Evolutionary conservation across 2,888 invertebrate genomes (phyloP), one percentile per base, ranked within the genome.

Genomic region (Harpalus rufipes): DNA sequence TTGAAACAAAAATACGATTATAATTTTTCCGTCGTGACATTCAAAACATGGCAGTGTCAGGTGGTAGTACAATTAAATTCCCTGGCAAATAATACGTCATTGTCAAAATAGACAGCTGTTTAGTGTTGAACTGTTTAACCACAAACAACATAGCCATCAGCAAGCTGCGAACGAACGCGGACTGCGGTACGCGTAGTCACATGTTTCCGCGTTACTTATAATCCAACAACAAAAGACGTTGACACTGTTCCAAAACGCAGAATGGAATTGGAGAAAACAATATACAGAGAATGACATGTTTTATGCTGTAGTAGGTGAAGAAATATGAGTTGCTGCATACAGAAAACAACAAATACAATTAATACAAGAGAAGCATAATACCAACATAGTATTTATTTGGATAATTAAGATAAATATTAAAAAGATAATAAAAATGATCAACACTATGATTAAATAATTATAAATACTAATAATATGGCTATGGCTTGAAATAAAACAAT

Each of bases 41-140:
- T 68, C 65, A 65, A 65, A 65, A 65, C 65, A 32, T 25, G 59
- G 2, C 18, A 61, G 68, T 2, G 61, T 61, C 80, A 80, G 61
- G 80, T 80, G 80, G 21, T 18, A 14, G 25, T 16, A 80, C 80
- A 80, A 61, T 80, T 80, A 80, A 32, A 25, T 80, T 61, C 61
- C 80, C 59, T 68, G 14, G 68, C 68, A 68, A 68, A 68, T 32
- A 68, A 68, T 68, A 68, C 68, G 39, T 78, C 78, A 78, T 51
- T 78, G 56, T 78, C 78, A 78, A 8, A 44, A 78, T 25, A 51
- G 76, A 76, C 76, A 78, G 59, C 56, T 68, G 68, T 68, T 68
- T 68, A 68, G 39, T 68, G 68, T 25, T 68, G 68, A 68, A 68
- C 14, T 68, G 68, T 68, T 68, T 39, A 68, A 68, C 68, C 68